These are phyloP conservation scores for Enhydra lutris DNA, from an alignment of 2,113 vertebrate species.

Conservation along the genomic window DNA sequence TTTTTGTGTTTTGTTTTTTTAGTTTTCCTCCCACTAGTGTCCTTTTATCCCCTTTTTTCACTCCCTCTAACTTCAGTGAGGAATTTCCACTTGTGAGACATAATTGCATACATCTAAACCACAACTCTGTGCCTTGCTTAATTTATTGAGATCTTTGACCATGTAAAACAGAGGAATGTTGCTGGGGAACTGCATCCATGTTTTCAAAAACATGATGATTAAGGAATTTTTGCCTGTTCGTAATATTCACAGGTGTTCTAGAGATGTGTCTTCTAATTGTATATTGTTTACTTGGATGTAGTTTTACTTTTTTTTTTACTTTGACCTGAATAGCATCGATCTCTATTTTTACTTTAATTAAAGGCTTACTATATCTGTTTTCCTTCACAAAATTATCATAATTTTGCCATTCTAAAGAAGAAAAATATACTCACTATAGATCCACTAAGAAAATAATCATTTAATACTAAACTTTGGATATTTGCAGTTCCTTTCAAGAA, in stretches of 20 bases:
- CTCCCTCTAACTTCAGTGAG: background rate
- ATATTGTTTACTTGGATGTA: background rate
- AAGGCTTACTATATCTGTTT: background rate
- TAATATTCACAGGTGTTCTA: background rate
- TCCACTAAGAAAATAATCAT: background rate
- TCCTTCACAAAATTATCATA: background rate
- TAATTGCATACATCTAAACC: background rate
- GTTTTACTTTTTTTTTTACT: background rate
- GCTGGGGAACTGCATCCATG: no score
- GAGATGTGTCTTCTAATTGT: background rate
- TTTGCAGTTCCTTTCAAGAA: background rate
- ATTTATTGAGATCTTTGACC: background rate
- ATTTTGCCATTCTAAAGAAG: background rate
- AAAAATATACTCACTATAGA: background rate
- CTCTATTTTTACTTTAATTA: background rate
- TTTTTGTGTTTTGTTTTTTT: background rate
- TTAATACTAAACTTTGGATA: background rate
- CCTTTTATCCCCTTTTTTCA: background rate
- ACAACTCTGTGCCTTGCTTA: background rate
- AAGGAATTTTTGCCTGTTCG: background rate
- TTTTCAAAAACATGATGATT: background rate
- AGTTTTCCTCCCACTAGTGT: background rate
- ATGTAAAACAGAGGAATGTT: background rate
- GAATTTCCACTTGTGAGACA: background rate
- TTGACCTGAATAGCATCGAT: background rate